Evolutionary conservation across 1,140 invertebrate species (phyloP), one percentile per base, ranked within the genome.

Genomic region (Nixonia krombeini): DNA sequence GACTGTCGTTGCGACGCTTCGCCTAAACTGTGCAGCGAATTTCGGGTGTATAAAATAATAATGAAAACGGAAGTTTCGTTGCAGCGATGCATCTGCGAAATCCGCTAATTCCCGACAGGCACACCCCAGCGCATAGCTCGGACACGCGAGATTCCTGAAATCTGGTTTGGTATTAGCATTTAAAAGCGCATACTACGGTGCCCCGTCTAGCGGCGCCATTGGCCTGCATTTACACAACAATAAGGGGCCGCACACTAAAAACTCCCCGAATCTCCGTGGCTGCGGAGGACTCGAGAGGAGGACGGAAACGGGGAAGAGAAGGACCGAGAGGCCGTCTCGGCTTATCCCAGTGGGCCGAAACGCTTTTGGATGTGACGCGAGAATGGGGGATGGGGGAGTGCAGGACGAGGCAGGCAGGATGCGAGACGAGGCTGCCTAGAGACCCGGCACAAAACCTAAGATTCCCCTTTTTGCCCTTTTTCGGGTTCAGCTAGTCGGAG

Each of bases 201-300:
- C 67, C 73, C 76, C 52, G 70, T 76, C 73, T 81, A 79, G 74
- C 75, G 78, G 77, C 79, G 80, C 76, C 79, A 84, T 84, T 85
- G 81, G 78, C 74, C 72, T 61, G 74, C 75, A 84, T 85, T 85
- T 83, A 82, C 81, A 83, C 80, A 85, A 85, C 80, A 85, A 85
- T 85, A 78, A 84, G 67, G 70, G 67, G 74, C 76, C 67, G 75
- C 73, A 72, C 75, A 81, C 79, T 75, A 82, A 84, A 85, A 84
- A 83, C 79, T 82, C 70, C 74, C 71, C 79, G 76, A 82, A 83
- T 82, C 70, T 77, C 75, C 52, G 55, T 17, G 51, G 45, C 49
- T 63, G 58, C 45, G 62, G 55, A 49, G 55, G 59, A 53, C 2
- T 44, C 29, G 44, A 44, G 35, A 38, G 25, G 56, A 61, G 45